Conservation (phyloP, 2,888 invertebrate genomes). For the Drosophila prolongata region DNA sequence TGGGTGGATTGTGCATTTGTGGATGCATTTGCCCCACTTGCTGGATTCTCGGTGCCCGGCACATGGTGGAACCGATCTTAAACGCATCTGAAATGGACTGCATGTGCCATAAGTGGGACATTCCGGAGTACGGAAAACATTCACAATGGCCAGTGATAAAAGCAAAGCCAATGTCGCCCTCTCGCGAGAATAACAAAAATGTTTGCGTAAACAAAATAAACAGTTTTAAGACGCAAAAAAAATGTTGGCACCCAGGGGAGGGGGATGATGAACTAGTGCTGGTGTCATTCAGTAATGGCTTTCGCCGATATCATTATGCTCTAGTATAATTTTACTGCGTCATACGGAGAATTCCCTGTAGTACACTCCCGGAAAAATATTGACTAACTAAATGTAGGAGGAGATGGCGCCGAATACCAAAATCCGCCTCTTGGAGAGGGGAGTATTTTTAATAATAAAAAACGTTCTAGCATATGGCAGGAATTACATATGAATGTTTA, state of each 20-base stretch:
- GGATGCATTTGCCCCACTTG: constrained; percentile 22
- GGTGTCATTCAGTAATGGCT: constrained; percentile 10
- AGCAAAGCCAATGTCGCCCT: constrained; percentile 18
- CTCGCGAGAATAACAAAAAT: constrained; percentile 20
- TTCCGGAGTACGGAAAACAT: neutral
- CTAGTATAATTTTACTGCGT: constrained; percentile 5
- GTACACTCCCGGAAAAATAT: constrained; percentile 14
- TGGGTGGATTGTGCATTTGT: constrained; percentile 12
- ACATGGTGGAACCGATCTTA: constrained; percentile 35
- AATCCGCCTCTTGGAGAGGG: constrained; percentile 15
- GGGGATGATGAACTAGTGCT: neutral
- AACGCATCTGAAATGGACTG: constrained; percentile 11
- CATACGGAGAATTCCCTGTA: constrained; percentile 24
- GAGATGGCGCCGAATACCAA: constrained; percentile 1
- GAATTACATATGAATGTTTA: neutral
- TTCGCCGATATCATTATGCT: constrained; percentile 1
- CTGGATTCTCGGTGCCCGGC: constrained; percentile 33
- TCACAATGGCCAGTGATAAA: constrained; percentile 18
- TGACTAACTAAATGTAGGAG: neutral
- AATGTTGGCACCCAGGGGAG: neutral
- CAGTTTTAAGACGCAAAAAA: constrained; percentile 31
- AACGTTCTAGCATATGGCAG: constrained; percentile 6
- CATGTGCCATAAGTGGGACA: constrained; percentile 16
- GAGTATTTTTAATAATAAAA: constrained; percentile 6
- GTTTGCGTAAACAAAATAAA: constrained; percentile 22